Evolutionary conservation across 2,113 vertebrate species (phyloP).

Genomic region (Archocentrus centrarchus): DNA sequence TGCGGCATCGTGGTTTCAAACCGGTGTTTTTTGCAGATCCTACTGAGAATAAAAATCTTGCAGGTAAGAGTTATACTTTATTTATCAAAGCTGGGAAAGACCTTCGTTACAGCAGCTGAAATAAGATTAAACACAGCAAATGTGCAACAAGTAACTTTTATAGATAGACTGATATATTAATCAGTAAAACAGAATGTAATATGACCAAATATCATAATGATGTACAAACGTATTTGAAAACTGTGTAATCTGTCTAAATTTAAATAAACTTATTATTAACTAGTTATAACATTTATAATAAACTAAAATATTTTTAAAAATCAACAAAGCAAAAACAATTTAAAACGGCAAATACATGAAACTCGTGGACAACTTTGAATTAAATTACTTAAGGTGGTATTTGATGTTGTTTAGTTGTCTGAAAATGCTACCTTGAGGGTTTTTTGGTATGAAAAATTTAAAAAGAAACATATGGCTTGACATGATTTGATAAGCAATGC

Average conservation of each 20-base stretch:
- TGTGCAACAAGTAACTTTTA: too few relatives aligned
- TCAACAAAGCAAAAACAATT: not conserved
- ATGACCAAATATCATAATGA: too few relatives aligned
- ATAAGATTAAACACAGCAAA: too few relatives aligned
- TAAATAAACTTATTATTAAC: not conserved
- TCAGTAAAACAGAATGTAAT: too few relatives aligned
- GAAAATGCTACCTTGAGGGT: not conserved
- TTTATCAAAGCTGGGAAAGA: not conserved
- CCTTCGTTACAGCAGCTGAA: not conserved
- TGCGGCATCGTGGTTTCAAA: conserved; percentile 85
- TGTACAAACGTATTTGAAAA: fast-evolving
- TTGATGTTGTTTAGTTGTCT: not conserved
- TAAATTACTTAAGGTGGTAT: too few relatives aligned
- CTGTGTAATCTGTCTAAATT: not conserved
- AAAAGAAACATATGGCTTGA: not conserved
- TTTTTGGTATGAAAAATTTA: not conserved
- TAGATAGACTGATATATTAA: too few relatives aligned
- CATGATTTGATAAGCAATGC: not conserved
- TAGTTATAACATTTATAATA: too few relatives aligned
- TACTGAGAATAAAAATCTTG: conserved; percentile 69
- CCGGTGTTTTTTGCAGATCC: conserved; percentile 80
- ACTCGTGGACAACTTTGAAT: not conserved
- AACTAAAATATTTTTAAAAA: too few relatives aligned
- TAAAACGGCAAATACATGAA: fast-evolving
- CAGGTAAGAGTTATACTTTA: conserved; percentile 74